These are phyloP conservation scores for Brachionus asplanchnoidis DNA, from an alignment of 1,140 invertebrate species.

Conservation along the genomic window DNA sequence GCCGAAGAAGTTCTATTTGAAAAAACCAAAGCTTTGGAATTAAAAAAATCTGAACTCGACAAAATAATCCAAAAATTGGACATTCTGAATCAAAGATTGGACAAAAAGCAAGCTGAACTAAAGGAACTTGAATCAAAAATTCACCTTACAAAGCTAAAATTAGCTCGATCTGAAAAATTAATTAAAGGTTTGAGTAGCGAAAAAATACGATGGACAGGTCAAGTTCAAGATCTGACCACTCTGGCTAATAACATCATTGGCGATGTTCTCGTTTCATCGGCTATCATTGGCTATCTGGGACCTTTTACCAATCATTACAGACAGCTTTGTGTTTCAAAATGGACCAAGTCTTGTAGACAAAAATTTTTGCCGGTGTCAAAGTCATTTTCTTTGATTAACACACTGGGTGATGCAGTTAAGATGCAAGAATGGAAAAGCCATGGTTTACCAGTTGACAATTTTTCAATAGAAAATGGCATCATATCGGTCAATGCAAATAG, in stretches of 20 bases:
- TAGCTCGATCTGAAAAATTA: conserved; percentile 55
- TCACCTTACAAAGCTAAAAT: conserved; percentile 55
- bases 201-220: conserved; percentile 56
- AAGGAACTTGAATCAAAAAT: conserved; percentile 60
- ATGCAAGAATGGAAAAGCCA: conserved; percentile 57
- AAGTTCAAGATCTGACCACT: conserved; percentile 50
- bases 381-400: conserved; percentile 51
- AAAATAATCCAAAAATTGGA: conserved; percentile 53
- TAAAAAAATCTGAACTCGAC: conserved; percentile 54
- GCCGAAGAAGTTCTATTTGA: conserved; percentile 50
- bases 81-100: conserved; percentile 50
- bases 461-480: conserved; percentile 57
- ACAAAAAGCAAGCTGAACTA: conserved; percentile 54
- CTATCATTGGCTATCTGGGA: conserved; percentile 56
- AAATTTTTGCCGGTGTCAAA: conserved; percentile 53
- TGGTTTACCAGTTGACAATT: conserved; percentile 57
- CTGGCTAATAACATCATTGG: conserved; percentile 56
- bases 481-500: conserved; percentile 54
- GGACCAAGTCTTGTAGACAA: conserved; percentile 51
- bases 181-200: conserved; percentile 57
- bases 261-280: conserved; percentile 55
- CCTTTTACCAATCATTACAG: conserved; percentile 55
- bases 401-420: conserved; percentile 54
- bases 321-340: conserved; percentile 53
- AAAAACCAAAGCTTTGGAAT: conserved; percentile 51